These are phyloP conservation scores for Halotydeus destructor DNA, from an alignment of 1,140 invertebrate species.

Conservation along the genomic window DNA sequence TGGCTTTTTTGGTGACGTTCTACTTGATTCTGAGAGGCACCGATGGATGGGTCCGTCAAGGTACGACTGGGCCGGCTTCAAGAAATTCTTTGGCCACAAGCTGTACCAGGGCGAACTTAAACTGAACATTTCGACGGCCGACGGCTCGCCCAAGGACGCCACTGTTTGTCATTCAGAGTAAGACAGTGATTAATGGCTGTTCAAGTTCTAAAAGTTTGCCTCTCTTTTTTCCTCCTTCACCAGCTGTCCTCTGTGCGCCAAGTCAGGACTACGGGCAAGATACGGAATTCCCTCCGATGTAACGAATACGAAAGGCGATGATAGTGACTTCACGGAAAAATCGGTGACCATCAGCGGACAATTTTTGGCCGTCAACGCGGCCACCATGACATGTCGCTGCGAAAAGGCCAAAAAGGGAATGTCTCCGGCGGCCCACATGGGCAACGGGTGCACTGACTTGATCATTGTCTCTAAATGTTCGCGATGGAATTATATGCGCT, in stretches of 20 bases:
- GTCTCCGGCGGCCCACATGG: slow-evolving; percentile 53
- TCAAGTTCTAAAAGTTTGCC: slow-evolving; percentile 5
- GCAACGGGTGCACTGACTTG: slow-evolving; percentile 56
- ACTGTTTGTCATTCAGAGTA: slow-evolving; percentile 23
- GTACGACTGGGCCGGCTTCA: slow-evolving; percentile 59
- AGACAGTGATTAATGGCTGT: slow-evolving; percentile 10
- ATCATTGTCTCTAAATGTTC: slow-evolving; percentile 51
- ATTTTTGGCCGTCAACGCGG: slow-evolving; percentile 54
- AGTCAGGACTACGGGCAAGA: slow-evolving; percentile 8
- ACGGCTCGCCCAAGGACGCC: slow-evolving; percentile 22
- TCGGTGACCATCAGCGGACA: slow-evolving; percentile 32
- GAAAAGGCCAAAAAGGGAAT: slow-evolving; percentile 47
- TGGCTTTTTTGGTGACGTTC: slow-evolving; percentile 66
- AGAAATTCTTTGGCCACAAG: slow-evolving; percentile 43
- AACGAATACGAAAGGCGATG: slow-evolving; percentile 5
- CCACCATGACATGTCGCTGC: slow-evolving; percentile 57
- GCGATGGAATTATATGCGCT: slow-evolving; percentile 45
- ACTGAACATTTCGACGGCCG: slow-evolving; percentile 24
- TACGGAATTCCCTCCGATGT: slow-evolving; percentile 1
- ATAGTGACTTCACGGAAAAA: slow-evolving; percentile 11
- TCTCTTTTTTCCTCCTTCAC: slow-evolving; percentile 1
- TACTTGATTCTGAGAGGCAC: slow-evolving; percentile 55
- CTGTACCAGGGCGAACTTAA: slow-evolving; percentile 48
- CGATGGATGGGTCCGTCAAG: slow-evolving; percentile 71
- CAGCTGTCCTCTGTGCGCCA: slow-evolving; percentile 14